Percentiles rank a stretch among this genome's conserved stretches.
These are phyloP conservation scores for Drosophila funebris DNA, from an alignment of 1,140 invertebrate genomes.

Conservation along the genomic window DNA sequence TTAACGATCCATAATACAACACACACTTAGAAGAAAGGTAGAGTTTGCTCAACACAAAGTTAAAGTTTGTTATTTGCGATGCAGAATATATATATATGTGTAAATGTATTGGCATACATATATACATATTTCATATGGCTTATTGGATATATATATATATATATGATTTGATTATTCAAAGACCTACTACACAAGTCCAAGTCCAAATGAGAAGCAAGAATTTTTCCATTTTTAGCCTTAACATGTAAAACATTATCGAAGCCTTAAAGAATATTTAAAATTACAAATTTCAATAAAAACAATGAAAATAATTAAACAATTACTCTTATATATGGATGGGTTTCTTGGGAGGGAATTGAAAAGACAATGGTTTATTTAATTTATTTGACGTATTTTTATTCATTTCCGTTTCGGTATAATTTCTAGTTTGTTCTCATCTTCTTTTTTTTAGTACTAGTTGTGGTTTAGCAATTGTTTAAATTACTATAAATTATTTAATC, in stretches of 20 bases:
- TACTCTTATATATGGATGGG: background rate
- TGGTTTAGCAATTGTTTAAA: constrained; percentile 78
- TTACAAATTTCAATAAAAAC: constrained; percentile 75
- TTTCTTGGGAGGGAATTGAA: background rate
- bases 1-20: constrained; percentile 42
- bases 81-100: constrained; percentile 25
- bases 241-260: constrained; percentile 71
- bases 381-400: constrained; percentile 83
- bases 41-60: constrained; percentile 53
- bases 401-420: constrained; percentile 83
- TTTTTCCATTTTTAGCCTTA: constrained; percentile 77
- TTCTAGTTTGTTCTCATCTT: constrained; percentile 82
- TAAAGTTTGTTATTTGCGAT: constrained; percentile 47
- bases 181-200: constrained; percentile 42
- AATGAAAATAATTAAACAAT: constrained; percentile 6
- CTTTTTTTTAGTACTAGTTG: constrained; percentile 75
- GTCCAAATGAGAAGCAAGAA: constrained; percentile 53
- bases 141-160: constrained; percentile 13
- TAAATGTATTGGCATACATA: constrained; percentile 13
- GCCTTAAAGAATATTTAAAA: constrained; percentile 78
- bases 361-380: constrained; percentile 30
- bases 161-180: constrained; percentile 17
- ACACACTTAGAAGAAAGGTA: constrained; percentile 34
- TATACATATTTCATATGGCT: background rate
- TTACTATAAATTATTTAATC: constrained; percentile 82